Percentiles rank a stretch among this genome's conserved stretches.
Evolutionary conservation across 1,140 invertebrate genomes (phyloP).

Genomic region (Drepana arcuata): DNA sequence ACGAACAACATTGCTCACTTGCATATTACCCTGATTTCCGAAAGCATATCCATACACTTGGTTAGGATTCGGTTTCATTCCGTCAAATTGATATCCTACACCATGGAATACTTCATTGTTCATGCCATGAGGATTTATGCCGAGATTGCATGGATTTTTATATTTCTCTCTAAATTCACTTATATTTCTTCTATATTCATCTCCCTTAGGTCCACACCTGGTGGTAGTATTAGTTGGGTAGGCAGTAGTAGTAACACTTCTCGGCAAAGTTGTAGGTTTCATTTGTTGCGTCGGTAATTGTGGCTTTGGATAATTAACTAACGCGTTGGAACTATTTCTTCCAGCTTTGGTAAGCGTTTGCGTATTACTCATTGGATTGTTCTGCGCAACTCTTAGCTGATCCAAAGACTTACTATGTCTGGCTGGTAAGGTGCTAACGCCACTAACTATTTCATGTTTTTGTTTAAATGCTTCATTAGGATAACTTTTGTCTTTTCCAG

Average conservation of each 20-base stretch:
- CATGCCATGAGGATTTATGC: slow-evolving; percentile 33
- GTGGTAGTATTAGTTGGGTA: slow-evolving; percentile 59
- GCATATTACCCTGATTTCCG: slow-evolving; percentile 67
- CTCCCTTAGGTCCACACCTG: slow-evolving; percentile 57
- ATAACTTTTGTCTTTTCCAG: slow-evolving; percentile 39
- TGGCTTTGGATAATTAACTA: slow-evolving; percentile 52
- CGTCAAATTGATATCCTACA: slow-evolving; percentile 59
- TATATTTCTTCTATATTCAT: slow-evolving; percentile 72
- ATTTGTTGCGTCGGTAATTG: slow-evolving; percentile 42
- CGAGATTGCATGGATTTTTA: slow-evolving; percentile 66
- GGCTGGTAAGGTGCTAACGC: slow-evolving; percentile 74
- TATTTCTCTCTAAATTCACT: slow-evolving; percentile 75
- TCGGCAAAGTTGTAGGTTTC: slow-evolving; percentile 65
- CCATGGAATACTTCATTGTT: slow-evolving; percentile 63
- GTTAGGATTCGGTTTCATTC: slow-evolving; percentile 52
- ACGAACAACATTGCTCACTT: slow-evolving; percentile 64
- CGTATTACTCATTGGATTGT: slow-evolving; percentile 39
- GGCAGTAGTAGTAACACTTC: slow-evolving; percentile 59
- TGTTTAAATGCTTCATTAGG: slow-evolving; percentile 37
- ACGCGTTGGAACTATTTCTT: slow-evolving; percentile 50
- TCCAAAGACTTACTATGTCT: slow-evolving; percentile 86
- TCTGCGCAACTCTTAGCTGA: slow-evolving; percentile 75
- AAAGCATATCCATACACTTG: slow-evolving; percentile 65
- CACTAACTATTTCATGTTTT: slow-evolving; percentile 56
- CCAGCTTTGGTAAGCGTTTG: slow-evolving; percentile 45